phyloP scores from a whole-genome alignment of 2,888 invertebrate genomes.

The Beris morrisii region DNA sequence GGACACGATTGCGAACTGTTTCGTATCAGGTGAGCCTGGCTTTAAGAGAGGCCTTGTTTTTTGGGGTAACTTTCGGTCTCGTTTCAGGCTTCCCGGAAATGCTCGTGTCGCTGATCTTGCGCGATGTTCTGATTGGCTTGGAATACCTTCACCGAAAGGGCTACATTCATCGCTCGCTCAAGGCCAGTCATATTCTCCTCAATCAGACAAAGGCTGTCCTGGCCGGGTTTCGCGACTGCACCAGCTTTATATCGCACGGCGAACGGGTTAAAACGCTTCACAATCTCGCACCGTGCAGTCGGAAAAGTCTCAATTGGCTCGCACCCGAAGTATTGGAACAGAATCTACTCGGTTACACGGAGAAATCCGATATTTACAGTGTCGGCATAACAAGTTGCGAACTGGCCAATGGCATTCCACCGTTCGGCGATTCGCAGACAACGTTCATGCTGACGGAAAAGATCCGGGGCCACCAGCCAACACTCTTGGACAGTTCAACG shows the following conservation, averaged over 20 bases:
- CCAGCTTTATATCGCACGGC: slow-evolving; percentile 72
- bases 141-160: slow-evolving; percentile 84
- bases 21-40: slow-evolving; percentile 54
- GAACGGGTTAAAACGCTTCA: slow-evolving; percentile 70
- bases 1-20: slow-evolving; percentile 76
- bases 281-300: slow-evolving; percentile 70
- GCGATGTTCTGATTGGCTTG: slow-evolving; percentile 76
- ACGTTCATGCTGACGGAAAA: slow-evolving; percentile 92
- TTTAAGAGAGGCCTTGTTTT: slow-evolving; percentile 2
- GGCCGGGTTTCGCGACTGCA: slow-evolving; percentile 78
- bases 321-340: slow-evolving; percentile 91
- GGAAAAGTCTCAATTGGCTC: slow-evolving; percentile 76
- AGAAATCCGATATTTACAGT: slow-evolving; percentile 89
- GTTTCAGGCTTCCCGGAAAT: slow-evolving; percentile 76
- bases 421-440: slow-evolving; percentile 81
- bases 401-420: slow-evolving; percentile 85
- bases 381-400: slow-evolving; percentile 86
- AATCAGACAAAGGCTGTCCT: slow-evolving; percentile 70
- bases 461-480: slow-evolving; percentile 72
- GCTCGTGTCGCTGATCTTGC: slow-evolving; percentile 76
- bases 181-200: slow-evolving; percentile 82
- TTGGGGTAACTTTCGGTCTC: slow-evolving; percentile 18
- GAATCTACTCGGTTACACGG: slow-evolving; percentile 84
- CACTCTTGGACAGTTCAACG: slow-evolving; percentile 73
- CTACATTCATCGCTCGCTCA: slow-evolving; percentile 82